Evolutionary conservation across 2,888 invertebrate genomes (phyloP).

Genomic region (Philaethria dido): DNA sequence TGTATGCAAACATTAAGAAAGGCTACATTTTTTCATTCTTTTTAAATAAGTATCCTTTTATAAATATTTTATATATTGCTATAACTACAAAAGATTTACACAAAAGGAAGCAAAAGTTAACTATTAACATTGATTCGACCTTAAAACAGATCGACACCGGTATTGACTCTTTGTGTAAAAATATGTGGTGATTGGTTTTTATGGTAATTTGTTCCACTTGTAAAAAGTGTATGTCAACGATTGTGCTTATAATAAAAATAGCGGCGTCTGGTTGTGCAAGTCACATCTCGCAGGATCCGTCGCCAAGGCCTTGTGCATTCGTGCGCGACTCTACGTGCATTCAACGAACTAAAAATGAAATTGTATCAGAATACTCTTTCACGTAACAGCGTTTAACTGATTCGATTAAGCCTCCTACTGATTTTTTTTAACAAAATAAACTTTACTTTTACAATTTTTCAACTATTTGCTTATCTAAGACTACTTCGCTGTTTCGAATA

Average conservation of each 20-base stretch:
- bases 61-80: neutral
- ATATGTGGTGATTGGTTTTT: slow-evolving; percentile 33
- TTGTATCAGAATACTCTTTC: slow-evolving; percentile 45
- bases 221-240: slow-evolving; percentile 42
- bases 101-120: neutral
- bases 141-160: slow-evolving; percentile 26
- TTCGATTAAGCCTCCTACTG: slow-evolving; percentile 15
- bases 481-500: neutral
- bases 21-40: neutral
- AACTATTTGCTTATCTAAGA: neutral
- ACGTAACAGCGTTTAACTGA: slow-evolving; percentile 32
- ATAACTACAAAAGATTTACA: neutral
- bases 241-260: slow-evolving; percentile 56
- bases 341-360: slow-evolving; percentile 48
- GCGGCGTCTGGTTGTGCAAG: slow-evolving; percentile 71
- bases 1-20: too few species aligned
- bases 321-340: slow-evolving; percentile 72
- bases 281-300: slow-evolving; percentile 76
- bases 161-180: slow-evolving; percentile 25
- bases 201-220: slow-evolving; percentile 27
- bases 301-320: slow-evolving; percentile 69
- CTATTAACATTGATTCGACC: slow-evolving; percentile 34
- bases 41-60: too few species aligned
- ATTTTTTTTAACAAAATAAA: slow-evolving; percentile 11
- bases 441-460: slow-evolving; percentile 4